A percentile compares a stretch with the other conserved stretches of the same genome.
Evolutionary conservation across 2,113 vertebrate genomes (phyloP).

Genomic region (Charina bottae): DNA sequence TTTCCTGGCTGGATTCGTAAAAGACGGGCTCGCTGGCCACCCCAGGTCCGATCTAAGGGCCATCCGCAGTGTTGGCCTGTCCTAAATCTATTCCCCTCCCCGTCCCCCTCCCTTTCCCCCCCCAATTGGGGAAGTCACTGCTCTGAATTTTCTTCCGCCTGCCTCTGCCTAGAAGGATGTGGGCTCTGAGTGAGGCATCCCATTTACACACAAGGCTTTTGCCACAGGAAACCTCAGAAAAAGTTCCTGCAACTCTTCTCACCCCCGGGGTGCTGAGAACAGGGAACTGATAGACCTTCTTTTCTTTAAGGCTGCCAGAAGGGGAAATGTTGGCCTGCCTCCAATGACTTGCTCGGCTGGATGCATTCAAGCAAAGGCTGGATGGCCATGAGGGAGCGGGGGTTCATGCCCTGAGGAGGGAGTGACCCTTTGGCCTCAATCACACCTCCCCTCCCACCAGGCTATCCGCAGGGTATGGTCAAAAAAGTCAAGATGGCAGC

Average conservation of each 20-base stretch:
- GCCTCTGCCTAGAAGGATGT: background rate
- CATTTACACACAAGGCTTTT: too few relatives aligned
- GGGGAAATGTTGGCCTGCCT: too few relatives aligned
- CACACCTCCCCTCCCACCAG: too few relatives aligned
- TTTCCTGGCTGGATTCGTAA: background rate
- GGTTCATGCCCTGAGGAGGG: too few relatives aligned
- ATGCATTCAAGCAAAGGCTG: too few relatives aligned
- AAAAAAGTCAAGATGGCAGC: too few relatives aligned
- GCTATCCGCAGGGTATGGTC: too few relatives aligned
- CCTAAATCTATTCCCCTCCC: background rate
- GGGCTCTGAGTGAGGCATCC: background rate
- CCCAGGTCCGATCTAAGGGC: background rate
- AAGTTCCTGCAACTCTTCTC: background rate
- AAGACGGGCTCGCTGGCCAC: background rate
- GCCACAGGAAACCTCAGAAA: background rate
- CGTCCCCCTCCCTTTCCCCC: background rate
- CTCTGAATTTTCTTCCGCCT: background rate
- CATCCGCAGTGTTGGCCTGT: background rate
- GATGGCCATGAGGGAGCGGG: too few relatives aligned
- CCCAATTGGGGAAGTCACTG: background rate
- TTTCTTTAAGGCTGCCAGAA: too few relatives aligned
- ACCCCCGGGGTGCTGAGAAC: background rate
- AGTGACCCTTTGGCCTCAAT: too few relatives aligned
- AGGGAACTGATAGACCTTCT: too few relatives aligned
- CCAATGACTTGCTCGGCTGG: too few relatives aligned